Evolutionary conservation across 2,888 invertebrate species (phyloP).

Genomic region (Agriotes lineatus): DNA sequence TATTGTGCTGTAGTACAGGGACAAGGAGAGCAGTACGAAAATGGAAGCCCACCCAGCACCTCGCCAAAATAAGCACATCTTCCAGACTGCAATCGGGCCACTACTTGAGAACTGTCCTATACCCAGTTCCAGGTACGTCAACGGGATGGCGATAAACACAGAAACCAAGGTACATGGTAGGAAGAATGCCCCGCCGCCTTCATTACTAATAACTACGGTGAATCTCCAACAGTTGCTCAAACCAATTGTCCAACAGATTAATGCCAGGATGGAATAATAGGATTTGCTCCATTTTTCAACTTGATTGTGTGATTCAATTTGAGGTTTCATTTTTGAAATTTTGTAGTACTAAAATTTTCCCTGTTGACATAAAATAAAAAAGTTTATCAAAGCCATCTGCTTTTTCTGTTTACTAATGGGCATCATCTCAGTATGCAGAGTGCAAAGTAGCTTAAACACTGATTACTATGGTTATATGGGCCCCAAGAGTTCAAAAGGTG

Average conservation of each 20-base stretch:
- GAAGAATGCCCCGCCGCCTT: constrained; percentile 12
- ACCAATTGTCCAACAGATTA: constrained; percentile 25
- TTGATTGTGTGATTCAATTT: no score
- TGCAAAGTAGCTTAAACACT: no score
- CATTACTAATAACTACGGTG: background rate
- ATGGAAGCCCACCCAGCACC: constrained; percentile 35
- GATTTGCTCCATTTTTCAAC: constrained; percentile 8
- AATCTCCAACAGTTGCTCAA: constrained; percentile 24
- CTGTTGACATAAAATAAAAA: no score
- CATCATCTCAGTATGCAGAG: no score
- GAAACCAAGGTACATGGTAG: background rate
- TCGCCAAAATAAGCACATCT: constrained; percentile 39
- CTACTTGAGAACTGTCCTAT: constrained; percentile 40
- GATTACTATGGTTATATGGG: no score
- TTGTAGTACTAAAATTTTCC: no score
- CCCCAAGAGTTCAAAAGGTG: no score
- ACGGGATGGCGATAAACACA: constrained; percentile 29
- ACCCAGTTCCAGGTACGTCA: constrained; percentile 39
- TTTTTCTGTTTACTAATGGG: no score
- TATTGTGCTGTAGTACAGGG: constrained; percentile 22
- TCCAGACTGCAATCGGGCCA: constrained; percentile 36
- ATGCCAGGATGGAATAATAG: background rate
- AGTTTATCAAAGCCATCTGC: no score
- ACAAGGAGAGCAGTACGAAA: constrained; percentile 19
- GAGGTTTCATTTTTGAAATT: no score